Base-by-base conservation (phyloP, 2,113 vertebrate species). In the Fregata magnificens region DNA sequence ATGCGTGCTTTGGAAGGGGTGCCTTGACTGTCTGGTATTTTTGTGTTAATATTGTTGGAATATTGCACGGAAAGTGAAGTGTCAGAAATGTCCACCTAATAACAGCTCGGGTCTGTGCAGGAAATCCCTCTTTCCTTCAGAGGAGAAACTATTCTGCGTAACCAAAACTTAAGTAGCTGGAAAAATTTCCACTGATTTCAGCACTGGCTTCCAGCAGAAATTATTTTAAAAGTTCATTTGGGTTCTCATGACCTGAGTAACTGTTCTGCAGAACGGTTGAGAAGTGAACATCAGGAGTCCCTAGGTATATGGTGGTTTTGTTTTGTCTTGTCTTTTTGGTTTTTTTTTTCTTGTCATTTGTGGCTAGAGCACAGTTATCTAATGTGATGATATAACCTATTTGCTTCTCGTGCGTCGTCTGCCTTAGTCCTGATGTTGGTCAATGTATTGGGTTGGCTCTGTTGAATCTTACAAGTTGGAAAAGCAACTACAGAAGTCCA, bases 361-460 rank as follows among this genome's bases (percentile, higher is more conserved):
- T 91, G 38, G 20, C 69, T 86, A 38, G 25, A 61, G 21, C 16
- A 42, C 24, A 12, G 5, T 88, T 78, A 34, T 44, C 26, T 45
- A 47, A 31, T 45, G 11, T 63, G 52, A 28, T 77, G 25, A 44
- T 73, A 11, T 4, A 86, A 56, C 16, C 29, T 62, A 0, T 82
- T 61, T 44, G 31, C 24, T 79, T 70, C 49, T 76, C 1, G 0
- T 62, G 10, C 29, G 5, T 70, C 0, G 1, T 65, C 56, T 86
- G 40, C 25, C 36, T 42, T 78, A 83, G 42, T 21, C 20, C 12
- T 58, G 0, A 4, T 65, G 13, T 52, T 19, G 5, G 19, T 29
- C 42, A 25, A 3, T 16, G 10, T 86, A 31, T 42, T 79, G 32
- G 2, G 7, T 58, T 0, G 0, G 12, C 36, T 79, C 25, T 59